Percentiles rank a stretch among this genome's conserved stretches.
Conservation (phyloP, 2,797 vertebrate genomes). For the Etheostoma nigrum region DNA sequence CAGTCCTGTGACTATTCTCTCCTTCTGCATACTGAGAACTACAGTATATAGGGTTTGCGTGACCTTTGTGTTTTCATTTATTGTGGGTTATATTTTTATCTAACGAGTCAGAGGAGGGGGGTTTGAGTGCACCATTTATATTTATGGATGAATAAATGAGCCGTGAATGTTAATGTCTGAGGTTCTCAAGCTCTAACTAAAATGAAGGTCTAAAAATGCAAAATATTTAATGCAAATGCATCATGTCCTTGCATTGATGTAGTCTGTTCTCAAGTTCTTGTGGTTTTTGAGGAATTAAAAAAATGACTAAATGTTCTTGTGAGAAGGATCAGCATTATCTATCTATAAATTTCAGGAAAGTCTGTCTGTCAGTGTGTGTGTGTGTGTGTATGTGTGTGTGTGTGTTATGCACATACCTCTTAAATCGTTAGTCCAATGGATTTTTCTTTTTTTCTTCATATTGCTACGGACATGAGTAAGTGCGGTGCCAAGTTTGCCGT, state of each 20-base stretch:
- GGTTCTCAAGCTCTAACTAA: background rate
- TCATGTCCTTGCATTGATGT: background rate
- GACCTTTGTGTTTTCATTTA: constrained; percentile 10
- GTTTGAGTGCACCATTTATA: background rate
- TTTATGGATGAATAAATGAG: constrained; percentile 9
- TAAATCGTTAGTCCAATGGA: too few species aligned
- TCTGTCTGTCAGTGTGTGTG: too few species aligned
- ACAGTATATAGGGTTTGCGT: background rate
- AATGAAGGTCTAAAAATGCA: background rate
- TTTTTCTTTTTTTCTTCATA: too few species aligned
- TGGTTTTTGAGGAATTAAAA: too few species aligned
- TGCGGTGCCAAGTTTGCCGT: too few species aligned
- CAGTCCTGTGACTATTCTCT: background rate
- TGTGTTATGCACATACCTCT: too few species aligned
- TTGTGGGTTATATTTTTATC: background rate
- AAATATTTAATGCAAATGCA: background rate
- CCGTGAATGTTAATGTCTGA: background rate
- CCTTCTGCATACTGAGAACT: background rate
- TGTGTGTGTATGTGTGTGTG: too few species aligned
- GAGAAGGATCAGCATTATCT: background rate
- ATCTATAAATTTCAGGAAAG: too few species aligned
- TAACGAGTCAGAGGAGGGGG: background rate
- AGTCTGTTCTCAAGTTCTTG: background rate
- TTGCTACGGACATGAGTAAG: too few species aligned
- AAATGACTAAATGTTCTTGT: background rate